Evolutionary conservation across 2,888 invertebrate species (phyloP).

Genomic region (Clunio marinus): DNA sequence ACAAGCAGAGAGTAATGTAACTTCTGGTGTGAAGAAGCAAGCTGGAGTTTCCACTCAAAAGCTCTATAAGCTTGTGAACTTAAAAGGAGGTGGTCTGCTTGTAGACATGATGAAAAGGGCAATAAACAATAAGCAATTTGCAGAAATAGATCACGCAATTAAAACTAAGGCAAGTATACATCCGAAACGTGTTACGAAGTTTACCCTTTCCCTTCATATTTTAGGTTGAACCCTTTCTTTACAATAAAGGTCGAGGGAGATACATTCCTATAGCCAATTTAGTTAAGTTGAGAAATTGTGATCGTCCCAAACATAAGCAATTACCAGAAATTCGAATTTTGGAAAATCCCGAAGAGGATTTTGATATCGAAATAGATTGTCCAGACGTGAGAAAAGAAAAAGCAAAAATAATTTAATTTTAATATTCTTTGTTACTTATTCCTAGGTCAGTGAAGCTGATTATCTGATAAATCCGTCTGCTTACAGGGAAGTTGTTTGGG

Average conservation of each 20-base stretch:
- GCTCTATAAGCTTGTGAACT: conserved; percentile 82
- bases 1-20: conserved; percentile 83
- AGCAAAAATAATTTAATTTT: not conserved
- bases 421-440: not conserved
- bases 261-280: conserved; percentile 86
- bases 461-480: conserved; percentile 63
- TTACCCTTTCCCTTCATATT: not conserved
- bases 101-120: conserved; percentile 92
- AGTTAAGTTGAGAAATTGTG: conserved; percentile 81
- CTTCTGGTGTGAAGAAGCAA: conserved; percentile 92
- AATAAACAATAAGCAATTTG: conserved; percentile 82
- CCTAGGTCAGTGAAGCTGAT: conserved; percentile 54
- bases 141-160: conserved; percentile 88
- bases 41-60: conserved; percentile 79
- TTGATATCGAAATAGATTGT: conserved; percentile 75
- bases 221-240: conserved; percentile 79
- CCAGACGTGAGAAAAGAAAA: conserved; percentile 56
- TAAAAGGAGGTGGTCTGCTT: conserved; percentile 90
- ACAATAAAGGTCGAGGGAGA: conserved; percentile 88
- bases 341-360: conserved; percentile 82
- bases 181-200: not conserved
- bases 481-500: conserved; percentile 88
- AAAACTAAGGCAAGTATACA: conserved; percentile 62
- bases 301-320: conserved; percentile 74
- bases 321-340: conserved; percentile 69